These are phyloP conservation scores for Elephas maximus DNA, from an alignment of 2,113 vertebrate species.

Conservation along the genomic window DNA sequence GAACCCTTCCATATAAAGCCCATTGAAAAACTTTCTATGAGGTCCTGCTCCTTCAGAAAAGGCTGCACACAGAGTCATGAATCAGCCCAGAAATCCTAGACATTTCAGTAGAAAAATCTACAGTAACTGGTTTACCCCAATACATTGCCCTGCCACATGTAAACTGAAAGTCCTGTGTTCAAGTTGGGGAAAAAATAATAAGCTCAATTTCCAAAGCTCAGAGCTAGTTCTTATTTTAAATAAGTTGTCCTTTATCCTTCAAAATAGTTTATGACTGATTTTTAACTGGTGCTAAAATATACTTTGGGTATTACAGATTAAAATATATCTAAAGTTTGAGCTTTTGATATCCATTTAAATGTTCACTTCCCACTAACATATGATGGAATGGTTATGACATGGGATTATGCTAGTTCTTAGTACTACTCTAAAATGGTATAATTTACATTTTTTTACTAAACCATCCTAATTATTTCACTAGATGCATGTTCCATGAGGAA, in stretches of 20 bases:
- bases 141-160: neutral
- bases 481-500: neutral
- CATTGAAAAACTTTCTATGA: neutral
- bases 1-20: neutral
- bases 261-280: neutral
- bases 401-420: neutral
- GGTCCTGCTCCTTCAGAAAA: neutral
- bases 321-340: neutral
- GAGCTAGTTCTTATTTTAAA: neutral
- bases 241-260: neutral
- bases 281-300: neutral
- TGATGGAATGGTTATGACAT: neutral
- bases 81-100: neutral
- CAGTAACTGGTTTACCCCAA: neutral
- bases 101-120: neutral
- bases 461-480: neutral
- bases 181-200: neutral
- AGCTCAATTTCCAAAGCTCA: neutral
- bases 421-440: neutral
- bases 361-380: neutral
- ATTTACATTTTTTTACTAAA: constrained; percentile 21
- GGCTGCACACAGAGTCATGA: accelerated
- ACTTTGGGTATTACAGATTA: neutral
- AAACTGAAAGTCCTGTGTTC: neutral
- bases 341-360: neutral